These are phyloP conservation scores for Branchinecta lynchi DNA, from an alignment of 1,140 invertebrate genomes.

Conservation along the genomic window DNA sequence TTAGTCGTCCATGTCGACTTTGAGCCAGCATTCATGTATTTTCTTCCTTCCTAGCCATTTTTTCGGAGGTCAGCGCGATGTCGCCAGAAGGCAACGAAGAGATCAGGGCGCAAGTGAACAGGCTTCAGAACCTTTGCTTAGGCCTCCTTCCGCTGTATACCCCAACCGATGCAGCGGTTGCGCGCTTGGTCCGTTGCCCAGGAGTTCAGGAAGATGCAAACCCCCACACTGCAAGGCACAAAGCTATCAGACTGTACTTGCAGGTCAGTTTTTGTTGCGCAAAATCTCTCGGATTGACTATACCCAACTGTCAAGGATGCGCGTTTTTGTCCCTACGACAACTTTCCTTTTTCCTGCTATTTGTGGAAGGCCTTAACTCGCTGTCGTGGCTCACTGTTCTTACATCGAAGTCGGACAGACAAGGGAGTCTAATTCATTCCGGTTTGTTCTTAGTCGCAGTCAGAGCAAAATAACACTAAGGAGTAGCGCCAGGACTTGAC, in stretches of 20 bases:
- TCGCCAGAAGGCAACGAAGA: background rate
- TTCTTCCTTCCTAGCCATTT: background rate
- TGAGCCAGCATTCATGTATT: background rate
- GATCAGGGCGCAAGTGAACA: background rate
- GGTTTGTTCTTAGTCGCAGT: too few species aligned
- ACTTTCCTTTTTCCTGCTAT: too few species aligned
- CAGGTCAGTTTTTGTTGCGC: background rate
- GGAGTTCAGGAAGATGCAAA: conserved; percentile 1
- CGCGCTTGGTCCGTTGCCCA: background rate
- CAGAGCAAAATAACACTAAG: too few species aligned
- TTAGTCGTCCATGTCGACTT: too few species aligned
- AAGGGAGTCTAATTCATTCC: too few species aligned
- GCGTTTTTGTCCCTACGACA: too few species aligned
- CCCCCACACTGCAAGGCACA: background rate
- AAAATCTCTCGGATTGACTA: too few species aligned
- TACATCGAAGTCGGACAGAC: too few species aligned
- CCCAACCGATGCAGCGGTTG: background rate
- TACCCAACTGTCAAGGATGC: too few species aligned
- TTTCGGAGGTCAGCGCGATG: background rate
- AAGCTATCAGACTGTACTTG: background rate
- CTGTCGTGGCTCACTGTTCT: too few species aligned
- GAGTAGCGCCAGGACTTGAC: too few species aligned
- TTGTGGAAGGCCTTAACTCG: too few species aligned
- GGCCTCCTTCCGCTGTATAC: background rate
- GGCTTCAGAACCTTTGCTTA: background rate